Percentiles rank a stretch among this genome's conserved stretches.
These are phyloP conservation scores for Channa argus DNA, from an alignment of 2,113 vertebrate species.

Conservation along the genomic window DNA sequence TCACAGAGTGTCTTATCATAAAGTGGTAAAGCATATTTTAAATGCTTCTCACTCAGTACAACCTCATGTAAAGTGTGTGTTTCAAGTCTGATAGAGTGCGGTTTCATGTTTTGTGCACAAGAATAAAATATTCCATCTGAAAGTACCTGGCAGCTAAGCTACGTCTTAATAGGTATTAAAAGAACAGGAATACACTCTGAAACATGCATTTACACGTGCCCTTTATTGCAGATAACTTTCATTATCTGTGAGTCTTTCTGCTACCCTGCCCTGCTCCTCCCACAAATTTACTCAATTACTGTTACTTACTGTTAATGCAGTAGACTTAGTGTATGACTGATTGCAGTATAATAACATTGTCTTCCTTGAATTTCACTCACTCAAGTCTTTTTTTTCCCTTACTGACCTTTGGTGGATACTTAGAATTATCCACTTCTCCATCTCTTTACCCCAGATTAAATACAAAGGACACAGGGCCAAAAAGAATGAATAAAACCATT, in stretches of 20 bases:
- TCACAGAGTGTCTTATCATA: neutral
- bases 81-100: neutral
- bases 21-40: neutral
- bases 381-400: neutral
- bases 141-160: slow-evolving; percentile 35
- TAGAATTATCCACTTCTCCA: too few relatives aligned
- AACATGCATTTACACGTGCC: slow-evolving; percentile 17
- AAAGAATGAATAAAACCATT: too few relatives aligned
- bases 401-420: neutral
- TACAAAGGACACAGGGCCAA: too few relatives aligned
- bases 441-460: neutral
- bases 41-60: too few relatives aligned
- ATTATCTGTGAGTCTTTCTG: too few relatives aligned
- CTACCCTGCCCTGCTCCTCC: too few relatives aligned
- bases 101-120: neutral
- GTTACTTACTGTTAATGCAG: too few relatives aligned
- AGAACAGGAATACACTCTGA: neutral
- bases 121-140: slow-evolving; percentile 3
- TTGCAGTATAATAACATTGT: neutral
- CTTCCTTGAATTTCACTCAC: neutral
- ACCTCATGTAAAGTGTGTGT: neutral
- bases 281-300: too few relatives aligned
- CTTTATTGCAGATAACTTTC: too few relatives aligned
- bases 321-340: too few relatives aligned
- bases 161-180: slow-evolving; percentile 1